Percentiles rank a stretch among this genome's conserved stretches.
These are phyloP conservation scores for Gymnoscelis rufifasciata DNA, from an alignment of 2,888 invertebrate genomes.

Conservation along the genomic window DNA sequence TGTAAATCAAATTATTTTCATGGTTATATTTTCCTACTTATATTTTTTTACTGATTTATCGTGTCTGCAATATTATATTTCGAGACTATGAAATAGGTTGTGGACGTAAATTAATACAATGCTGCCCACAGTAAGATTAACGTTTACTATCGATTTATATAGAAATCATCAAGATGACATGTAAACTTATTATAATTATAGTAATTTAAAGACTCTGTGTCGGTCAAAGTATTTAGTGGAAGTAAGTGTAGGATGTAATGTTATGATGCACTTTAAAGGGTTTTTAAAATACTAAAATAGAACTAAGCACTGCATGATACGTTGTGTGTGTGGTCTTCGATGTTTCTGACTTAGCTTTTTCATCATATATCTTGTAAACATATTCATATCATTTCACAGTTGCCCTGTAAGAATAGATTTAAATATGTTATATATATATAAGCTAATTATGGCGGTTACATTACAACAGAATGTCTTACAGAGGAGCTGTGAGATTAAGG, in stretches of 20 bases:
- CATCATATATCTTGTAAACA: not conserved
- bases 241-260: slow-evolving; percentile 11
- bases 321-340: slow-evolving; percentile 59
- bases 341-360: slow-evolving; percentile 23
- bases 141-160: slow-evolving; percentile 27
- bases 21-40: slow-evolving; percentile 8
- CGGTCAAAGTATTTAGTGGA: slow-evolving; percentile 8
- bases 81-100: slow-evolving; percentile 38
- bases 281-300: slow-evolving; percentile 19
- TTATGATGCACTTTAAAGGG: slow-evolving; percentile 22
- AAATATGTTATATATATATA: slow-evolving; percentile 26
- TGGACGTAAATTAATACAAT: slow-evolving; percentile 30
- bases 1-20: slow-evolving; percentile 13
- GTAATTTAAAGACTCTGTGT: slow-evolving; percentile 12
- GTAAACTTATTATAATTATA: slow-evolving; percentile 6
- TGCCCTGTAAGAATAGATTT: slow-evolving; percentile 64
- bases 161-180: slow-evolving; percentile 16
- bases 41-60: slow-evolving; percentile 3
- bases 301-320: slow-evolving; percentile 41
- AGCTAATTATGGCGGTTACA: slow-evolving; percentile 72
- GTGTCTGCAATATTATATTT: slow-evolving; percentile 25
- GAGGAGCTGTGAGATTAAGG: slow-evolving; percentile 61
- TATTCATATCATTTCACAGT: slow-evolving; percentile 50
- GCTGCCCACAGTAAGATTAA: slow-evolving; percentile 41
- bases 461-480: slow-evolving; percentile 66